Evolutionary conservation across 1,140 invertebrate genomes (phyloP).

Genomic region (Cyrtorhinus lividipennis): DNA sequence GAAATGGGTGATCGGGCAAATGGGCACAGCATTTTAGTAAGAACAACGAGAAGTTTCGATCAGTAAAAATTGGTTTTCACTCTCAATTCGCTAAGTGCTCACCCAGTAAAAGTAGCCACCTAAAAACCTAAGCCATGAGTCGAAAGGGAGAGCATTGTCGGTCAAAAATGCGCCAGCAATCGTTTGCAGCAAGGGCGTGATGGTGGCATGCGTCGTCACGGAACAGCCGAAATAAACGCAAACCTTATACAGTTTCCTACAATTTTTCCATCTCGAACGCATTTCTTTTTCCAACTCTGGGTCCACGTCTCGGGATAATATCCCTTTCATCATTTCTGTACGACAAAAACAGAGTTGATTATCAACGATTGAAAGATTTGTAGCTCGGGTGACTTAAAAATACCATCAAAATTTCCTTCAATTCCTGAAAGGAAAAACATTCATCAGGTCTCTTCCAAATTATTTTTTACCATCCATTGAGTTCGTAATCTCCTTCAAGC

Average conservation of each 20-base stretch:
- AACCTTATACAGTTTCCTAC: not conserved
- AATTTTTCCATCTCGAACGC: not conserved
- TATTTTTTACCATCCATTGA: constrained; percentile 1
- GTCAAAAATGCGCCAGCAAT: not conserved
- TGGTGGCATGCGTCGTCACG: not conserved
- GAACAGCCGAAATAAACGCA: constrained; percentile 1
- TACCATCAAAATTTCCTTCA: too few relatives aligned
- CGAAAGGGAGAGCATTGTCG: not conserved
- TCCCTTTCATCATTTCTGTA: not conserved
- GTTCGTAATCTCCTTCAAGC: not conserved
- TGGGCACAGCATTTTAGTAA: too few relatives aligned
- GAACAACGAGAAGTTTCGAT: too few relatives aligned
- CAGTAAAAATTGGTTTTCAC: not conserved
- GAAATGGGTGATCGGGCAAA: too few relatives aligned
- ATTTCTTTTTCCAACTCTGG: not conserved
- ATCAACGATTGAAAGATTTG: too few relatives aligned
- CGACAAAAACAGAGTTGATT: not conserved
- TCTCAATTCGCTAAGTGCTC: not conserved
- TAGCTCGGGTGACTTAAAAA: too few relatives aligned
- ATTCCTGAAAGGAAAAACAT: too few relatives aligned
- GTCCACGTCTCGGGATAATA: not conserved
- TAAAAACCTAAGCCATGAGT: not conserved
- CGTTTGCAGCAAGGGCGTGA: not conserved
- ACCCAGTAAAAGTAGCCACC: not conserved
- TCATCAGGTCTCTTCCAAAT: too few relatives aligned